Evolutionary conservation across 2,797 vertebrate genomes (phyloP).

Genomic region (Chaetophractus vellerosus): DNA sequence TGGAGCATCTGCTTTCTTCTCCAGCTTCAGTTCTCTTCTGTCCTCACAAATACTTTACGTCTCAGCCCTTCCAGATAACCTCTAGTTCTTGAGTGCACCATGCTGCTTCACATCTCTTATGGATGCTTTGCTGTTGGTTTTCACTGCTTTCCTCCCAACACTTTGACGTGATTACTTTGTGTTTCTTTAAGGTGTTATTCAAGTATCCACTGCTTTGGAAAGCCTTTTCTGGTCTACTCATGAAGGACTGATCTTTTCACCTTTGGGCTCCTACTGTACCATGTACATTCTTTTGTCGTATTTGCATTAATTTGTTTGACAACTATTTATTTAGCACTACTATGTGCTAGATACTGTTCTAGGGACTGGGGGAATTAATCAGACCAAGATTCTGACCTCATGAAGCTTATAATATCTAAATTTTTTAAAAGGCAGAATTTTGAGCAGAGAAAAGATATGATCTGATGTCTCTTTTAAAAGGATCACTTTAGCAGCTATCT

Average conservation of each 20-base stretch:
- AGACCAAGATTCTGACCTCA: neutral
- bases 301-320: neutral
- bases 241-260: neutral
- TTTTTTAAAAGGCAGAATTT: neutral
- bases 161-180: neutral
- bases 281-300: neutral
- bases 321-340: neutral
- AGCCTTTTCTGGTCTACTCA: neutral
- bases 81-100: neutral
- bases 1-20: neutral
- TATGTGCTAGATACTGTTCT: neutral
- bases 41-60: fast-evolving
- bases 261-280: neutral
- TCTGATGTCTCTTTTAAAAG: neutral
- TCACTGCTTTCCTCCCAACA: neutral
- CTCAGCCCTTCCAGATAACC: neutral
- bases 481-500: neutral
- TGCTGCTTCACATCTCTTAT: neutral
- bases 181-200: neutral
- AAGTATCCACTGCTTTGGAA: neutral
- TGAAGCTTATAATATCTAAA: conserved; percentile 16
- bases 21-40: neutral
- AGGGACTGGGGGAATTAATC: neutral
- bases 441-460: neutral
- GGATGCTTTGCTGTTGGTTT: neutral